Conservation (phyloP, 2,888 invertebrate genomes). For the Masnerella sp. region DNA sequence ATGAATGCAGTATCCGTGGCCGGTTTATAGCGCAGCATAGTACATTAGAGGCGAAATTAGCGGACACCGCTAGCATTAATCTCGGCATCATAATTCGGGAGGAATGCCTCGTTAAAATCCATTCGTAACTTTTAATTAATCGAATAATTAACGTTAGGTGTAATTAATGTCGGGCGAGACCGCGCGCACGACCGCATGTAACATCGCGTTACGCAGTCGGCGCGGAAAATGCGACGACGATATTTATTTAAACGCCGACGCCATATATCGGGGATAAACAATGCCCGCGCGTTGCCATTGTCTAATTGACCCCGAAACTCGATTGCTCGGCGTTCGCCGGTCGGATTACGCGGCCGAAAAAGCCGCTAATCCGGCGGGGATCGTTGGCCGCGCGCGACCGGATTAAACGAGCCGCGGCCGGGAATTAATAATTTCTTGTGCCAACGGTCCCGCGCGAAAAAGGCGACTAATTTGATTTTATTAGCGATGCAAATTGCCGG, state of each 20-base stretch:
- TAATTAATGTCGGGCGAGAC: constrained; percentile 35
- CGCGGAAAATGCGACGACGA: constrained; percentile 28
- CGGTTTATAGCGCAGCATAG: background rate
- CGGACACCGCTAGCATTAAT: background rate
- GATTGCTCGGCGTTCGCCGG: constrained; percentile 33
- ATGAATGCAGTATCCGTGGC: background rate
- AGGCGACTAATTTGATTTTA: constrained; percentile 23
- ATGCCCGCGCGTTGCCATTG: constrained; percentile 34
- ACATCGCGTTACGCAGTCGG: constrained; percentile 15
- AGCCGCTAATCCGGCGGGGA: constrained; percentile 42
- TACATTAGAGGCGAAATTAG: background rate
- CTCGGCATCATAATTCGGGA: constrained; percentile 4
- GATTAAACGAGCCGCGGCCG: constrained; percentile 45
- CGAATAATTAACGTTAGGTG: constrained; percentile 37
- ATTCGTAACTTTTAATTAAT: constrained; percentile 46
- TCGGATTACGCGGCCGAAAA: constrained; percentile 47
- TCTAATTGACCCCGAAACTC: constrained; percentile 50
- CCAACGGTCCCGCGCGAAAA: constrained; percentile 28
- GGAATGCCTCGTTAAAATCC: constrained; percentile 35
- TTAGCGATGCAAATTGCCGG: constrained; percentile 20
- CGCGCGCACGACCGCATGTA: constrained; percentile 27
- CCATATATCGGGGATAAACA: constrained; percentile 44
- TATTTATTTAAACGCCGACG: constrained; percentile 32
- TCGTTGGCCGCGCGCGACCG: constrained; percentile 30
- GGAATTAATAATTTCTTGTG: constrained; percentile 56